A percentile compares a stretch with the other conserved stretches of the same genome.
phyloP scores from a whole-genome alignment of 2,888 invertebrate genomes.

The Xestia sexstrigata region DNA sequence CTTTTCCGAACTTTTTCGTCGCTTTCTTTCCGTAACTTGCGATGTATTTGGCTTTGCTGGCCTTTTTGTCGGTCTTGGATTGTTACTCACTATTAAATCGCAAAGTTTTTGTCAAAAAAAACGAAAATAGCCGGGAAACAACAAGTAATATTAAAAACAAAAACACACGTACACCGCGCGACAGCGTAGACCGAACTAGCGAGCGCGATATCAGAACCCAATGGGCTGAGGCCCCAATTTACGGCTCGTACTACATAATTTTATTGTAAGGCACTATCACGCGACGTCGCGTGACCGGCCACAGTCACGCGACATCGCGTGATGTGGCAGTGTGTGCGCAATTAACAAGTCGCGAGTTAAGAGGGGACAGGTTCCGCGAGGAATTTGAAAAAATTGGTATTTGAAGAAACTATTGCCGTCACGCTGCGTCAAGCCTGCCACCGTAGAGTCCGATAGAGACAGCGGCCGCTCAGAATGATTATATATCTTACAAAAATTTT shows the following conservation, averaged over 20 bases:
- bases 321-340: too few species aligned
- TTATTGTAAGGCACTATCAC: neutral
- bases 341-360: neutral
- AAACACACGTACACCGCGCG: neutral
- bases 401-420: too few species aligned
- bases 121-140: neutral
- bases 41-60: slow-evolving; percentile 9
- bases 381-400: too few species aligned
- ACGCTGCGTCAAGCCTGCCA: too few species aligned
- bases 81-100: slow-evolving; percentile 4
- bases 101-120: neutral
- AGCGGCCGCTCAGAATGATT: too few species aligned
- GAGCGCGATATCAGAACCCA: neutral
- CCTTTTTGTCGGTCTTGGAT: neutral
- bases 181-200: neutral
- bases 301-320: neutral
- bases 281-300: neutral
- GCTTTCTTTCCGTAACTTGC: slow-evolving; percentile 5
- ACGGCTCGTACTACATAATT: neutral
- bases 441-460: too few species aligned
- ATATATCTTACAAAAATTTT: too few species aligned
- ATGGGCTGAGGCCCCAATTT: neutral
- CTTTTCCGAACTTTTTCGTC: slow-evolving; percentile 10
- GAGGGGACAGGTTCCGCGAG: too few species aligned
- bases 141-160: neutral